These are phyloP conservation scores for Tetragnatha versicolor DNA, from an alignment of 1,140 invertebrate species.

Conservation along the genomic window DNA sequence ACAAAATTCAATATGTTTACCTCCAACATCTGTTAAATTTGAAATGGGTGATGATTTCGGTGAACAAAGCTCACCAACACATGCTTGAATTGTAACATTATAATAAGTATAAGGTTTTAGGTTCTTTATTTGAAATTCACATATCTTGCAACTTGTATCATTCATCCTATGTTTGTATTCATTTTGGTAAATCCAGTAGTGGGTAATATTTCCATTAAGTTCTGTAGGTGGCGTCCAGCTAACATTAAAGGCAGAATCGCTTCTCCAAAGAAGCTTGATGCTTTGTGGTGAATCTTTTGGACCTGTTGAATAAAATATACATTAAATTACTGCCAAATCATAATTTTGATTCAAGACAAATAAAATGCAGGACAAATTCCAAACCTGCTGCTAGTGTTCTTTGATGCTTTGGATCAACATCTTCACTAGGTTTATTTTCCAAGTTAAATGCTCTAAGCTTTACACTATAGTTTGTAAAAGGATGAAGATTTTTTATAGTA, in stretches of 20 bases:
- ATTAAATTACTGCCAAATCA: background rate
- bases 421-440: conserved; percentile 30
- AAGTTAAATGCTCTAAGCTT: conserved; percentile 33
- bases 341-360: background rate
- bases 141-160: background rate
- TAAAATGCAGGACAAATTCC: background rate
- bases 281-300: conserved; percentile 24
- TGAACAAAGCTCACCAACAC: conserved; percentile 18
- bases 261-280: background rate
- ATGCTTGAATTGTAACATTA: conserved; percentile 18
- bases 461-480: conserved; percentile 38
- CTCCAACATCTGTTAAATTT: conserved; percentile 24
- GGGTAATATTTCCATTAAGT: conserved; percentile 89
- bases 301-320: conserved; percentile 9
- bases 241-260: conserved; percentile 72
- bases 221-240: conserved; percentile 87
- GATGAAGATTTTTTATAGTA: conserved; percentile 17
- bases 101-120: conserved; percentile 4
- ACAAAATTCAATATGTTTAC: background rate
- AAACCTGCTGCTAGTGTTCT: background rate
- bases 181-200: conserved; percentile 83
- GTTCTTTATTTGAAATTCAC: background rate
- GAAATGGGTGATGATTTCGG: background rate
- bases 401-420: conserved; percentile 16
- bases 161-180: background rate